Evolutionary conservation across 35 echinoderm and acorn worm genomes (phyloP), one percentile per base, ranked within the genome.

Genomic region (Strongylocentrotus purpuratus): DNA sequence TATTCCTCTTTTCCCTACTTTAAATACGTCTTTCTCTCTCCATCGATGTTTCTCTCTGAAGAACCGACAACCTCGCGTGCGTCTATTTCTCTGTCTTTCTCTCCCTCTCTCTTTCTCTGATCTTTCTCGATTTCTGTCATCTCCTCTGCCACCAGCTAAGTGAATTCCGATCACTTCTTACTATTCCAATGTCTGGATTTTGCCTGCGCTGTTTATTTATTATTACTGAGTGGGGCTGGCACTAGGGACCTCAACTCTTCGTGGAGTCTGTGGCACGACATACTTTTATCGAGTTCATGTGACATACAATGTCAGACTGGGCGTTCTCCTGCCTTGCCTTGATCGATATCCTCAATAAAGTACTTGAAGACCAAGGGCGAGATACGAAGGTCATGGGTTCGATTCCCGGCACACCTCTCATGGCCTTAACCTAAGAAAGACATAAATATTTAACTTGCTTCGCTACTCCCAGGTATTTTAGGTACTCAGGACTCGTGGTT

Each of bases 131-230:
- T 89, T 89, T 89, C 87, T 89, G 87, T 89, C 87, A 89, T 45
- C 87, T 46, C 87, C 45, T 89, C 45, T 31, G 45, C 33, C 87
- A 45, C 87, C 87, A 89, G 45, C 87, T 89, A 89, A 89, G 87
- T 46, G 87, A 89, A 89, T 89, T 33, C 32, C 87, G 45, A 45
- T 89, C 87, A 89, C 32, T 46, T 33, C 45, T 89, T 17, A 89
- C 87, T 89, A 45, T 33, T 89, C 45, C 87, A 89, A 13, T 89
- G 87, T 89, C 87, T 89, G 87, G 87, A 46, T 45, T 89, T 89
- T 89, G 32, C 45, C 87, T 89, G 87, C 33, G 87, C 32, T 89
- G 87, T 89, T 89, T 89, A 89, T 89, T 89, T 89, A 89, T 89
- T 89, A 89, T 89, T 89, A 45, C 45, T 33, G 45, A 89, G 87